phyloP scores from a whole-genome alignment of 2,797 vertebrate genomes.

The Iguana delicatissima region DNA sequence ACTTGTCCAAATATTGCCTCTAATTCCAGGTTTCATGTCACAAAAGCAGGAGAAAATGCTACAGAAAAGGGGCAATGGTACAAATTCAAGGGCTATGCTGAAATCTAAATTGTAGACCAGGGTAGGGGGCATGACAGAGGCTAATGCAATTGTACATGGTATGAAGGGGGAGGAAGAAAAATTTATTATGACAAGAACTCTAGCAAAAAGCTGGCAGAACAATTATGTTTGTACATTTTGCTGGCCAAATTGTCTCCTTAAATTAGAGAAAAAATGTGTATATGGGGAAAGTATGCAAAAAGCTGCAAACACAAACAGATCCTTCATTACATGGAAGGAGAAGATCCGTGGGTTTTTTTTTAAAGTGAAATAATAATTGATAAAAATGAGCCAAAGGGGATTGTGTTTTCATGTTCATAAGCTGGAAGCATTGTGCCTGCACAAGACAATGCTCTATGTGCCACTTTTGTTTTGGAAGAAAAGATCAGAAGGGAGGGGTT shows the following conservation, averaged over 20 bases:
- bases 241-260: neutral
- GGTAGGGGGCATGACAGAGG: neutral
- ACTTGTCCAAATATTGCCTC: neutral
- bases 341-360: neutral
- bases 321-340: neutral
- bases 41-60: neutral
- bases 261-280: neutral
- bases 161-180: neutral
- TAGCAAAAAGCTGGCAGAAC: no score
- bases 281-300: neutral
- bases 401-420: neutral
- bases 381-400: neutral
- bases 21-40: no score
- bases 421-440: neutral
- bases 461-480: neutral
- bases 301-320: neutral
- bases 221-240: neutral
- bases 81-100: no score
- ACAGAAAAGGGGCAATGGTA: no score
- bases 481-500: no score
- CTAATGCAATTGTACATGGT: no score
- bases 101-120: no score
- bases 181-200: neutral
- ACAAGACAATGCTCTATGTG: neutral
- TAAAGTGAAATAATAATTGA: neutral